Evolutionary conservation across 2,797 vertebrate genomes (phyloP).

Genomic region (Xenopus petersii): DNA sequence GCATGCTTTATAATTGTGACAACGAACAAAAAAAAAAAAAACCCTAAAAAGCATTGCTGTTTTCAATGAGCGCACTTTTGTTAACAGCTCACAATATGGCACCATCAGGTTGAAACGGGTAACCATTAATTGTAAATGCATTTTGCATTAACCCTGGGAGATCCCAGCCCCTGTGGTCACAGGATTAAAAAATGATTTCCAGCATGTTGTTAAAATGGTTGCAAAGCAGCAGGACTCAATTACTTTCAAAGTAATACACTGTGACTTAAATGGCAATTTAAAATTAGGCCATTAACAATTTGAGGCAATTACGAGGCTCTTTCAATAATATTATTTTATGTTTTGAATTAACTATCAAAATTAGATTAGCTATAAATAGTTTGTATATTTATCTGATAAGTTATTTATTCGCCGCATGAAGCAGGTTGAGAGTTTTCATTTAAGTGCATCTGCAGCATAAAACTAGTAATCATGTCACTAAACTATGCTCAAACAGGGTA

Average conservation of each 20-base stretch:
- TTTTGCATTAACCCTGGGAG: conserved; percentile 48
- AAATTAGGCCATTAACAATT: conserved; percentile 49
- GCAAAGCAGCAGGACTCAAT: conserved; percentile 38
- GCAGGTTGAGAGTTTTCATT: neutral
- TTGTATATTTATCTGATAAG: conserved; percentile 20
- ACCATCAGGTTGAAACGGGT: conserved; percentile 8
- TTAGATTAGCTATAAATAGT: conserved; percentile 39
- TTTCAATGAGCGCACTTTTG: conserved; percentile 22
- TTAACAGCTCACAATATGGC: conserved; percentile 25
- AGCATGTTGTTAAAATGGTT: conserved; percentile 46
- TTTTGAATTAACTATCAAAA: conserved; percentile 45
- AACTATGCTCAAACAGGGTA: too few relatives aligned
- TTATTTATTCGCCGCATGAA: conserved; percentile 8
- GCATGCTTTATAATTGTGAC: neutral
- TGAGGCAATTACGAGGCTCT: conserved; percentile 42
- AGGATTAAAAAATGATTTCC: conserved; percentile 46
- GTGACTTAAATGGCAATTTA: conserved; percentile 43
- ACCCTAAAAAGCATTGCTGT: neutral
- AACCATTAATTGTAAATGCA: conserved; percentile 42
- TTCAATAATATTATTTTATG: conserved; percentile 47
- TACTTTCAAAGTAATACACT: conserved; percentile 33
- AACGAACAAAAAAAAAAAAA: conserved; percentile 5
- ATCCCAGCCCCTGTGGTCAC: conserved; percentile 15
- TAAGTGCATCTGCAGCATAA: neutral
- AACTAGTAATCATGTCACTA: neutral